Percentiles rank a stretch among this genome's conserved stretches.
Conservation (phyloP, 2,888 invertebrate genomes). For the Entomobrya multifasciata region DNA sequence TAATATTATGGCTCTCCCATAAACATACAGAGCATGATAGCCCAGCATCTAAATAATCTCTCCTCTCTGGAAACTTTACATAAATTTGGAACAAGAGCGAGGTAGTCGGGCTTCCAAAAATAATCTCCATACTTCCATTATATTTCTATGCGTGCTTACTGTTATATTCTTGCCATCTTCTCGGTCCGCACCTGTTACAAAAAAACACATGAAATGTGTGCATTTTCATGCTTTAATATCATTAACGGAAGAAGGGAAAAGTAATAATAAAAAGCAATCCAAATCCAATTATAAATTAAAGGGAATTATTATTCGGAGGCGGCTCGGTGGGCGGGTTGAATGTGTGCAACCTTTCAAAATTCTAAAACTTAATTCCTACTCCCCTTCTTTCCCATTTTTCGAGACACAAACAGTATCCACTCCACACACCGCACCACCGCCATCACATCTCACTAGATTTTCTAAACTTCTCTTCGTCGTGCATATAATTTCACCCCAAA, state of each 20-base stretch:
- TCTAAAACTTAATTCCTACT: constrained; percentile 70
- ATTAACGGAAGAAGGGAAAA: constrained; percentile 65
- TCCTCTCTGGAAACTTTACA: not conserved
- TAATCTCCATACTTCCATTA: not conserved
- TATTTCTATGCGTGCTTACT: constrained; percentile 8
- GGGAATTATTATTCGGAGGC: constrained; percentile 74
- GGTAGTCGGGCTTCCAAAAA: not conserved
- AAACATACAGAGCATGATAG: too few relatives aligned
- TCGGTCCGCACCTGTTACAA: constrained; percentile 75
- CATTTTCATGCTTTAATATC: constrained; percentile 50
- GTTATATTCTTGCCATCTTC: not conserved
- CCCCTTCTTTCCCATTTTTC: constrained; percentile 49
- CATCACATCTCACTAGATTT: constrained; percentile 36
- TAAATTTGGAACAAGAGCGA: not conserved
- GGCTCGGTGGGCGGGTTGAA: constrained; percentile 68
- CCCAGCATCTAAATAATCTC: not conserved
- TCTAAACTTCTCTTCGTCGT: not conserved
- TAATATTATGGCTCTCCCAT: constrained; percentile 43
- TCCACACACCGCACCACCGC: not conserved
- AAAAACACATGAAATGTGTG: constrained; percentile 34
- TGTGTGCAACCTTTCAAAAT: constrained; percentile 73
- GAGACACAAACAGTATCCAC: too few relatives aligned
- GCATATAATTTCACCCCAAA: constrained; percentile 8
- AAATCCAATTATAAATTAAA: constrained; percentile 74
- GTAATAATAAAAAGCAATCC: constrained; percentile 72